Evolutionary conservation across 2,797 vertebrate genomes (phyloP), one percentile per base, ranked within the genome.

Genomic region (Chaunax sp.): DNA sequence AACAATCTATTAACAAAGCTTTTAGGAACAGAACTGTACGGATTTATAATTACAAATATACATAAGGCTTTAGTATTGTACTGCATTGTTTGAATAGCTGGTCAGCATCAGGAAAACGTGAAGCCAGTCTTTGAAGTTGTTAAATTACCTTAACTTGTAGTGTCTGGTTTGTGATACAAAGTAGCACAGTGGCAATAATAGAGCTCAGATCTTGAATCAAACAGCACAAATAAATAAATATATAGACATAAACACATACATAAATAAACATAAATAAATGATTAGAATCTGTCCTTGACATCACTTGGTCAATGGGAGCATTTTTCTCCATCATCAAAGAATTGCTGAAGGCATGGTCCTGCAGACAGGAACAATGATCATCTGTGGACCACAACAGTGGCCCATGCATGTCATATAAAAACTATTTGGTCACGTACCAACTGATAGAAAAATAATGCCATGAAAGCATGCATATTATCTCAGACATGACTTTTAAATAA

Each of bases 391-490:
- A 84, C 87, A 60, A 65, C 77, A 70, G 83, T 69, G 81, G 89
- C 75, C 84, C 82, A 72, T 83, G 78, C 89, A 85, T 91, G 88
- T 91, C 84, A 78, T 91, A 89, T 90, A 90, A 92, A 92, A 92
- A 92, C 88, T 85, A 90, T 92, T 92, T 92, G 91, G 90, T 92
- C 90, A 92, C 90, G 83, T 91, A 92, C 90, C 91, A 92, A 92
- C 91, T 92, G 82, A 92, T 91, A 92, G 88, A 92, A 92, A 92
- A 92, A 92, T 90, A 92, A 92, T 92, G 90, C 89, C 89, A 90
- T 92, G 91, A 91, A 91, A 90, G 86, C 91, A 92, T 92, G 90
- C 91, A 87, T 91, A 88, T 90, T 80, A 84, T 91, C 84, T 90
- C 70, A 78, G 78, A 89, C 87, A 89, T 87, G 85, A 90, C 83